These are phyloP conservation scores for Ondatra zibethicus DNA, from an alignment of 2,113 vertebrate species.

Conservation along the genomic window DNA sequence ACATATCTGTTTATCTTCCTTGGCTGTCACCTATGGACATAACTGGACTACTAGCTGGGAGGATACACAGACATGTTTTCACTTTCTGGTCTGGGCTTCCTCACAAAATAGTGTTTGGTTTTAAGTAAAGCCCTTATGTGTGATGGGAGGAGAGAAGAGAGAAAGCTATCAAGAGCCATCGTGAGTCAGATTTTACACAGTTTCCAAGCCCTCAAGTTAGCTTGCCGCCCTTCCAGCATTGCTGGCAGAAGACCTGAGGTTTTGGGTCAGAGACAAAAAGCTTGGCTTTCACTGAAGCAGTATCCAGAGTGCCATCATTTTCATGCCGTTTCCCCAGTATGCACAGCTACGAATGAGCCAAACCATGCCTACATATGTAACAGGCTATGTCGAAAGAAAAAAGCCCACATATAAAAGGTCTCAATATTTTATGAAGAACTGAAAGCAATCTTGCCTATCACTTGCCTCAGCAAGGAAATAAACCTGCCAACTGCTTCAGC, in stretches of 20 bases:
- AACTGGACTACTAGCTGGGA: neutral
- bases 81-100: neutral
- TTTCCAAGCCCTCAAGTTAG: neutral
- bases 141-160: neutral
- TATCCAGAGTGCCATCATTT: neutral
- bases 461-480: neutral
- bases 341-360: neutral
- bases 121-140: neutral
- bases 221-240: neutral
- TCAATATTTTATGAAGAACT: neutral
- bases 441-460: constrained; percentile 5
- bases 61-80: neutral
- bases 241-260: neutral
- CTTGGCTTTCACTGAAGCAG: neutral
- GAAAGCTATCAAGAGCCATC: neutral
- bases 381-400: neutral
- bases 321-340: neutral
- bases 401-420: neutral
- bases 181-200: neutral
- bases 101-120: neutral
- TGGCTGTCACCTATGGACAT: neutral
- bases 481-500: neutral
- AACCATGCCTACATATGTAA: neutral
- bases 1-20: neutral
- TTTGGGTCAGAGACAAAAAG: neutral